Evolutionary conservation across 2,888 invertebrate genomes (phyloP).

Genomic region (Rugalucina vietnamica): DNA sequence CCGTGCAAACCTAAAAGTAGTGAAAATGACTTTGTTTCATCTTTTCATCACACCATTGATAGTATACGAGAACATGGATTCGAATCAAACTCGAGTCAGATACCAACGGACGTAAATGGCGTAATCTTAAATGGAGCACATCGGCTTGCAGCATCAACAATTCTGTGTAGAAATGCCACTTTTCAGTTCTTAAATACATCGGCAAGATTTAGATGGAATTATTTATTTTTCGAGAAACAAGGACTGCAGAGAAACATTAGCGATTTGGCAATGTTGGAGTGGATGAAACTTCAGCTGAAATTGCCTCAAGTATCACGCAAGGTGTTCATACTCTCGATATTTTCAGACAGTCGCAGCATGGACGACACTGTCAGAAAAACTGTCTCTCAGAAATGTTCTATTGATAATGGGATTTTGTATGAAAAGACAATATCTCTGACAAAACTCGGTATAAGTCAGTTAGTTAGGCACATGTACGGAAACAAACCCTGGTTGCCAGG

Average conservation of each 20-base stretch:
- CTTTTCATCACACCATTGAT: neutral
- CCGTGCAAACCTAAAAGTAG: neutral
- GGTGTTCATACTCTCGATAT: neutral
- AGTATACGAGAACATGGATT: neutral
- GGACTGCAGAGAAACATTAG: neutral
- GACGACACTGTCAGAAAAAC: neutral
- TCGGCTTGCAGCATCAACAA: neutral
- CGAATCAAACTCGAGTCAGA: neutral
- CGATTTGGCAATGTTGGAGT: neutral
- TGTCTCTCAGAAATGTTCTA: neutral
- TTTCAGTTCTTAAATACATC: neutral
- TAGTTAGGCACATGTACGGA: constrained; percentile 13
- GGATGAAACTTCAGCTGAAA: neutral
- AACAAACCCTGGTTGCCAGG: neutral
- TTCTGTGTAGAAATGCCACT: neutral
- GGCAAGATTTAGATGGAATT: neutral
- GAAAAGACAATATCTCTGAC: neutral
- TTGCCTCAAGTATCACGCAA: neutral
- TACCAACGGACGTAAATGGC: neutral
- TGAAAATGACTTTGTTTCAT: neutral
- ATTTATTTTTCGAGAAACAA: neutral
- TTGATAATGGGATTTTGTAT: neutral
- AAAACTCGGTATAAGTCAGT: neutral
- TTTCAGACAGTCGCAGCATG: neutral
- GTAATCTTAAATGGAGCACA: constrained; percentile 3